Evolutionary conservation across 2,113 vertebrate genomes (phyloP), one percentile per base, ranked within the genome.

Genomic region (Opisthocomus hoazin): DNA sequence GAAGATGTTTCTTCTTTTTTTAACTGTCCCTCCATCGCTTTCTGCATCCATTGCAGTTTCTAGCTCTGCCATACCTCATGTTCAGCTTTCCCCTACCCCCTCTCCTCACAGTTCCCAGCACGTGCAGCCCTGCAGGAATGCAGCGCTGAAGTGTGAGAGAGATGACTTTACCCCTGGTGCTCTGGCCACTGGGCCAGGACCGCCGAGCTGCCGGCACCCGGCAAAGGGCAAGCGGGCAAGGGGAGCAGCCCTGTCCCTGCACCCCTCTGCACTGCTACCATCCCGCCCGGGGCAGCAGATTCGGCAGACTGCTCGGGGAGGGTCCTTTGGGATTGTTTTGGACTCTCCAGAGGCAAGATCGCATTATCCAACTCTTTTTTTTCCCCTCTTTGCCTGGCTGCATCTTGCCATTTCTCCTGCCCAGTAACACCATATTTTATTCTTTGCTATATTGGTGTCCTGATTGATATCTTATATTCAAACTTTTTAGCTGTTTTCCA

Each of bases 171-270:
- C 15, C 60, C 48, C 34, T 2, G 19, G 29, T 24, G 39, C 41
- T 70, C 30, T 5, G 57, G 30, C 7, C 34, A 4, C 10, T 4
- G 12, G 63, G 16, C 65, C 22, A 48, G 27, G 37, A 58, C 50
- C 5, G 45, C 45, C 4, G 7, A 54, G 64, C 75, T 90, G 14
- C 85, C 32, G 82, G 84, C 39, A 80, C 57, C 90, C 85, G 36
- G 93, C 92, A 96, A 92, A 94, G 93, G 94, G 82, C 93, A 96
- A 64, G 88, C 43, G 39, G 84, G 93, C 71, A 5, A 48, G 56
- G 26, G 48, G 69, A 87, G 54, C 48, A 2, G 7, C 30, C 51
- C 48, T 11, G 21, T 32, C 53, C 70, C 51, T 46, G 76, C 68
- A 2, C 53, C 54, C 58, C 58, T 58, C n/a, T 6, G 34, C 11